phyloP scores from a whole-genome alignment of 2,888 invertebrate species.

The Dryadula phaetusa region DNA sequence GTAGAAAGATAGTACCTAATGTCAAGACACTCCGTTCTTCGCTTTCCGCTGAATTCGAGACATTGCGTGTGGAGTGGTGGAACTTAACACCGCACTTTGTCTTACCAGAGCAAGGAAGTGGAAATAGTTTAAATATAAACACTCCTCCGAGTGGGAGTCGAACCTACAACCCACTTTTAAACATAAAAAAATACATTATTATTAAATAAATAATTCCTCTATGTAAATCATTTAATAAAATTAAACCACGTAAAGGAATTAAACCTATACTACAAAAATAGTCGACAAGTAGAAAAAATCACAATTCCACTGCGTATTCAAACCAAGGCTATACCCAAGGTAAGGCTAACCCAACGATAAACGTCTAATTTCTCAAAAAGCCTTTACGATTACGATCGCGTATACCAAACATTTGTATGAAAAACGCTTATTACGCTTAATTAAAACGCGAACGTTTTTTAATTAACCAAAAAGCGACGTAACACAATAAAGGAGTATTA shows the following conservation, averaged over 20 bases:
- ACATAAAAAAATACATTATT: too few species aligned
- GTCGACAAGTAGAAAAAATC: not conserved
- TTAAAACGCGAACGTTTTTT: constrained; percentile 23
- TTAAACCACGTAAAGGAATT: not conserved
- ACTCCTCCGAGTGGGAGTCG: too few species aligned
- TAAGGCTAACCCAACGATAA: constrained; percentile 18
- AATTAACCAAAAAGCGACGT: constrained; percentile 18
- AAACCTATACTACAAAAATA: not conserved
- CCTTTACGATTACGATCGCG: constrained; percentile 24
- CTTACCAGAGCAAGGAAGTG: too few species aligned
- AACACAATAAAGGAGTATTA: constrained; percentile 15
- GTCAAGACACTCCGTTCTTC: too few species aligned
- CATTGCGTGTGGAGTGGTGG: too few species aligned
- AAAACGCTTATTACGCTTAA: constrained; percentile 28
- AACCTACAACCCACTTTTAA: too few species aligned
- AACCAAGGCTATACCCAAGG: not conserved
- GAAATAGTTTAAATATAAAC: too few species aligned
- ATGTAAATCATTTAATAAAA: too few species aligned
- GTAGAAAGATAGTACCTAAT: too few species aligned
- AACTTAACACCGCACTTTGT: too few species aligned
- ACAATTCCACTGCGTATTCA: not conserved
- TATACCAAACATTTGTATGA: constrained; percentile 25
- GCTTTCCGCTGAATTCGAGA: too few species aligned
- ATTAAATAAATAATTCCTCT: too few species aligned
- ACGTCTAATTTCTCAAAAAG: constrained; percentile 24